Conservation (phyloP, 2,113 vertebrate species). For the Dromas ardeola region DNA sequence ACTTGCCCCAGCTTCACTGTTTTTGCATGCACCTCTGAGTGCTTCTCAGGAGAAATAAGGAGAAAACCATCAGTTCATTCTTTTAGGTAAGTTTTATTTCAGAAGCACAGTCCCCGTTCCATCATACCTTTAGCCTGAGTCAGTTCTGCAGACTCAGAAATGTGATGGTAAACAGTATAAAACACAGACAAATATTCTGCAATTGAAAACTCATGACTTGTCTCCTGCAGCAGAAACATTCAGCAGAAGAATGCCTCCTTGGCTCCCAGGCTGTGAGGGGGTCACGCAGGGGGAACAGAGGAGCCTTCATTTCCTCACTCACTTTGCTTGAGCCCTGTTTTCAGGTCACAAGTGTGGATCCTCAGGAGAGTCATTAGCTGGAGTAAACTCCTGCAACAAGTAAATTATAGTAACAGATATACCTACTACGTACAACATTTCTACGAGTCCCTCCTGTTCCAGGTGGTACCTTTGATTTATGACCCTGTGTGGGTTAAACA, state of each 20-base stretch:
- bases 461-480: not conserved
- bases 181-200: not conserved
- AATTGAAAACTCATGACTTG: not conserved
- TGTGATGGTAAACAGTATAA: not conserved
- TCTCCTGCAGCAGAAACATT: not conserved
- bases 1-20: not conserved
- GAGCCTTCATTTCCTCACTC: not conserved
- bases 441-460: not conserved
- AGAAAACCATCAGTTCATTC: not conserved
- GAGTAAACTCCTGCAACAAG: not conserved
- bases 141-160: not conserved
- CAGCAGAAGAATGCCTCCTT: not conserved
- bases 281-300: not conserved
- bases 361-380: not conserved
- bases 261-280: not conserved
- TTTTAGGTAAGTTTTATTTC: not conserved
- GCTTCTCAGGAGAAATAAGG: not conserved
- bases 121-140: not conserved
- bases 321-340: not conserved
- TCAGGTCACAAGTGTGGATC: not conserved
- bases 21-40: not conserved
- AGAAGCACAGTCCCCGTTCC: not conserved
- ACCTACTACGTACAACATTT: not conserved
- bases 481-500: not conserved
- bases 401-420: not conserved